Evolutionary conservation across 35 echinoderm and acorn worm species (phyloP).

Genomic region (Ptychodera flava): DNA sequence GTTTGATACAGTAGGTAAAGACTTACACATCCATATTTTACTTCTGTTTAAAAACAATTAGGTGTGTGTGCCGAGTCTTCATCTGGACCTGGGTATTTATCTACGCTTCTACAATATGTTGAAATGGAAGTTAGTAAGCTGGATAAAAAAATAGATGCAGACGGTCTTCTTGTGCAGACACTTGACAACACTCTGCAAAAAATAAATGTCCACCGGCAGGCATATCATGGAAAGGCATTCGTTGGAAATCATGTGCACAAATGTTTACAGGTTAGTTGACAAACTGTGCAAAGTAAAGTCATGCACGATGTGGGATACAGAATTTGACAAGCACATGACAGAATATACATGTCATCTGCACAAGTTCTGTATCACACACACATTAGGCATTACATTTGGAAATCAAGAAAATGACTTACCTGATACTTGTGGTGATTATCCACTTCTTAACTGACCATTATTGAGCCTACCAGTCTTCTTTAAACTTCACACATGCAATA

Average conservation of each 20-base stretch:
- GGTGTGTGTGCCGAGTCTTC: too few species aligned
- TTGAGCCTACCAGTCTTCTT: too few species aligned
- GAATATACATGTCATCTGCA: not conserved
- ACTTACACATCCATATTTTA: too few species aligned
- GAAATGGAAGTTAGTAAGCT: not conserved
- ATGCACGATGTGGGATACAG: not conserved
- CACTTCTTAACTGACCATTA: too few species aligned
- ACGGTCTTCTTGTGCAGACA: not conserved
- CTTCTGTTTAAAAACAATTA: too few species aligned
- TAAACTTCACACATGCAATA: too few species aligned
- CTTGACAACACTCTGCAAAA: not conserved
- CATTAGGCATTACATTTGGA: too few species aligned
- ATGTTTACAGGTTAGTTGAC: slow-evolving; percentile 35
- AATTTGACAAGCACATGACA: not conserved
- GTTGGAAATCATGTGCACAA: slow-evolving; percentile 71
- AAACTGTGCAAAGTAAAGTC: not conserved
- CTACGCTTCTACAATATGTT: not conserved
- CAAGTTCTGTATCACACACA: too few species aligned
- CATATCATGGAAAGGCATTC: slow-evolving; percentile 44
- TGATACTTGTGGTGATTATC: too few species aligned
- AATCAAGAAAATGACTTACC: too few species aligned
- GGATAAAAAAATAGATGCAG: not conserved
- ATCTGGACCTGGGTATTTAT: too few species aligned
- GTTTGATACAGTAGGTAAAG: too few species aligned
- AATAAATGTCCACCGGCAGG: slow-evolving; percentile 37